These are phyloP conservation scores for Junonia oenone DNA, from an alignment of 2,888 invertebrate species.

Conservation along the genomic window DNA sequence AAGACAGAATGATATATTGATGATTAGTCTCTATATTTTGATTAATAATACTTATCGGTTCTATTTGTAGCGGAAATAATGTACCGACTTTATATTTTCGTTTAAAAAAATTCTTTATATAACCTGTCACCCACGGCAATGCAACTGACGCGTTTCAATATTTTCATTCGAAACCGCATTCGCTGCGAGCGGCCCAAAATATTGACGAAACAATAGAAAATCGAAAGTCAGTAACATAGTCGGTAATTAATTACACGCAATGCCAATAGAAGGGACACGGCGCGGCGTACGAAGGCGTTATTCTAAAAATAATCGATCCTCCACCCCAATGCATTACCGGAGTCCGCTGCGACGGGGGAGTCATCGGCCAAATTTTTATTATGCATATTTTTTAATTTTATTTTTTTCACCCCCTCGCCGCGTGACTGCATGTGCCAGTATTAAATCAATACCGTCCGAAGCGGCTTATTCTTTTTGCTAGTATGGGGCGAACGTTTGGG, in stretches of 20 bases:
- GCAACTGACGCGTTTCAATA: background rate
- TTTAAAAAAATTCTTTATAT: background rate
- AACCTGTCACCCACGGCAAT: background rate
- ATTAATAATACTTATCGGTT: too few species aligned
- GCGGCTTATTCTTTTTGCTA: slow-evolving; percentile 49
- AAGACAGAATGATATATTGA: too few species aligned
- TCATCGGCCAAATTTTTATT: slow-evolving; percentile 71
- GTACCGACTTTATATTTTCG: too few species aligned
- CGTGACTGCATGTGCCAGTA: slow-evolving; percentile 46
- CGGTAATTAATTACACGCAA: slow-evolving; percentile 32
- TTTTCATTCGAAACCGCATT: background rate
- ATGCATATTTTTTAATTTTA: slow-evolving; percentile 70
- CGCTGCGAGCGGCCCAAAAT: background rate
- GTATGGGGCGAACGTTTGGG: slow-evolving; percentile 43
- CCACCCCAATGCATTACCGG: slow-evolving; percentile 50
- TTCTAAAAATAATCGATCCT: slow-evolving; percentile 60
- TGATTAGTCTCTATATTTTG: too few species aligned
- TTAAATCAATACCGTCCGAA: slow-evolving; percentile 60
- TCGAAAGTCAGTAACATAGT: slow-evolving; percentile 25
- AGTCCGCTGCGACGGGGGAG: slow-evolving; percentile 47
- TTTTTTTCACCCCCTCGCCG: slow-evolving; percentile 57
- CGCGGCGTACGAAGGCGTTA: slow-evolving; percentile 40
- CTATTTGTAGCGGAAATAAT: too few species aligned
- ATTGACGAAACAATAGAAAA: slow-evolving; percentile 20
- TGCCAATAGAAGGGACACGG: slow-evolving; percentile 28